A percentile compares a stretch with the other conserved stretches of the same genome.
These are phyloP conservation scores for Protophormia terraenovae DNA, from an alignment of 2,888 invertebrate species.

Conservation along the genomic window DNA sequence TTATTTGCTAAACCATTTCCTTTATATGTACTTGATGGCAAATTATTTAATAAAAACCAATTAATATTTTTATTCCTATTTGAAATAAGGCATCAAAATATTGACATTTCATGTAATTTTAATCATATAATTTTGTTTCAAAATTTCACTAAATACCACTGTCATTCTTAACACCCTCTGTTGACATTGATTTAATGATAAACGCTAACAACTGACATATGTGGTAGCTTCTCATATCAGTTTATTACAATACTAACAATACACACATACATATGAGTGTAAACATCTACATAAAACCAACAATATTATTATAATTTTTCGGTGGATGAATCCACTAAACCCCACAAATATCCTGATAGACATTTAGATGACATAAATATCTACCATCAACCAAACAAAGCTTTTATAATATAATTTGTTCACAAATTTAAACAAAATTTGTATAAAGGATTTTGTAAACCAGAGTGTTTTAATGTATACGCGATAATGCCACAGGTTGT, in stretches of 20 bases:
- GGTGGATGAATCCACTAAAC: conserved; percentile 12
- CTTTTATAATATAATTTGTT: conserved; percentile 62
- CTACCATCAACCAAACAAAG: conserved; percentile 33
- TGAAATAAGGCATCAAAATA: neutral
- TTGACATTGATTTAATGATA: conserved; percentile 52
- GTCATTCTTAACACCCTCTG: conserved; percentile 22
- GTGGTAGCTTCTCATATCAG: conserved; percentile 25
- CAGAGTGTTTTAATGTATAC: neutral
- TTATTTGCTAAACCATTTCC: too few relatives aligned
- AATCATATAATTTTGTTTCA: neutral
- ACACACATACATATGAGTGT: neutral
- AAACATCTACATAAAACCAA: neutral
- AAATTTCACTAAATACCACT: neutral
- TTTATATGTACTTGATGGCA: too few relatives aligned
- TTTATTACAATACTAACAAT: neutral
- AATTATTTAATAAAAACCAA: neutral
- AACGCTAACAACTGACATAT: conserved; percentile 47
- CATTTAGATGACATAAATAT: neutral
- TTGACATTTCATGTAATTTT: neutral
- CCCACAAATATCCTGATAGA: neutral
- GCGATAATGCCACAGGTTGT: conserved; percentile 63
- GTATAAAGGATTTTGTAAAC: neutral
- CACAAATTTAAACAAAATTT: conserved; percentile 39
- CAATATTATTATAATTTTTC: conserved; percentile 29
- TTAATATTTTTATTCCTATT: neutral